phyloP scores from a whole-genome alignment of 2,888 invertebrate species.

The Drosophila glabriapex region DNA sequence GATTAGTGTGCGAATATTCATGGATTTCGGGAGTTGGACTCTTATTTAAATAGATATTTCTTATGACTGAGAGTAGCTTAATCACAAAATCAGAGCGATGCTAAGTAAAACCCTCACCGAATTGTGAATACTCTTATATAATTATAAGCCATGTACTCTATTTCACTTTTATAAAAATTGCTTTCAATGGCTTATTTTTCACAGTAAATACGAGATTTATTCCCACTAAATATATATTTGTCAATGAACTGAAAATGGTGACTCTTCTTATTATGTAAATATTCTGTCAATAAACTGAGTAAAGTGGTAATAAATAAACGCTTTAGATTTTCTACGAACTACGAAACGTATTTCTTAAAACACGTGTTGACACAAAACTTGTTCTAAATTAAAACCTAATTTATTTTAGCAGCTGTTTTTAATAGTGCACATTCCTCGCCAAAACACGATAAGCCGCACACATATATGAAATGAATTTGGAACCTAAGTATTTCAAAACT shows the following conservation, averaged over 20 bases:
- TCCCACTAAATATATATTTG: neutral
- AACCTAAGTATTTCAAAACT: neutral
- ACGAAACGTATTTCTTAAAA: neutral
- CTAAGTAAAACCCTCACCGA: neutral
- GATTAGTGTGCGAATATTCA: neutral
- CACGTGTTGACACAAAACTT: neutral
- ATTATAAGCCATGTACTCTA: neutral
- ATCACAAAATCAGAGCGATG: neutral
- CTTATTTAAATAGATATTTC: conserved; percentile 11
- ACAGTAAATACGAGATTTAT: neutral
- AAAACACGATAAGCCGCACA: neutral
- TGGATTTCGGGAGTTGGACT: neutral
- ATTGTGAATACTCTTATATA: neutral
- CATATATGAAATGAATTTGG: neutral
- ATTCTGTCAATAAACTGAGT: neutral
- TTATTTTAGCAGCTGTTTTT: neutral
- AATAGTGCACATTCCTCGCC: neutral
- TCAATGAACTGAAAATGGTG: neutral
- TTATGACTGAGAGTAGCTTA: neutral
- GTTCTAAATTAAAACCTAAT: neutral
- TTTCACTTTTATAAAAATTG: neutral
- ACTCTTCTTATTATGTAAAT: neutral
- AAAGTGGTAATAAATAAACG: neutral
- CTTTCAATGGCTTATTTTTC: neutral
- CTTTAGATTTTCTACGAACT: neutral